Percentiles rank a stretch among this genome's conserved stretches.
Conservation (phyloP, 2,888 invertebrate genomes). For the Diabrotica balteata region DNA sequence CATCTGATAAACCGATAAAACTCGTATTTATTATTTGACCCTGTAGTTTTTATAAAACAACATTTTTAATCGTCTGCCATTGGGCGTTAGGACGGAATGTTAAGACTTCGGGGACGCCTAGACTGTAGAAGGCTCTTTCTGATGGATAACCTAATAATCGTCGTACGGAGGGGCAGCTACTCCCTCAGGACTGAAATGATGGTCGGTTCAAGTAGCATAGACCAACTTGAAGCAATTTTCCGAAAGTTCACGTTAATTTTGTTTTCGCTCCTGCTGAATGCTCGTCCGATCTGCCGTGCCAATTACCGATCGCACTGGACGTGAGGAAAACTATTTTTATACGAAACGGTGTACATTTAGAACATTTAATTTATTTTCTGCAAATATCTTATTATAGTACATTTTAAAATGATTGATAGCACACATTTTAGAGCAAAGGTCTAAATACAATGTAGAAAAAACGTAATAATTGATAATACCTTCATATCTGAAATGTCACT, state of each 20-base stretch:
- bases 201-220: conserved; percentile 55
- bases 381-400: no score
- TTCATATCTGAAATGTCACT: no score
- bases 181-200: conserved; percentile 54
- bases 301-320: not conserved
- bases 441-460: no score
- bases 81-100: conserved; percentile 2
- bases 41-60: not conserved
- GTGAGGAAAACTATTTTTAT: not conserved
- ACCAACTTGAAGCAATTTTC: conserved; percentile 70
- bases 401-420: no score
- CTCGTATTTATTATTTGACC: not conserved
- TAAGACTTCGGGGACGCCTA: conserved; percentile 25
- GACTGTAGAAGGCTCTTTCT: conserved; percentile 40
- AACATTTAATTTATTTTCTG: no score
- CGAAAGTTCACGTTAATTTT: conserved; percentile 56
- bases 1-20: not conserved
- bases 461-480: no score
- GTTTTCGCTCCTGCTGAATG: conserved; percentile 45
- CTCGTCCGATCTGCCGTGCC: conserved; percentile 14
- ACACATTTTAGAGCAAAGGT: no score
- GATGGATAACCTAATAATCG: conserved; percentile 61
- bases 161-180: conserved; percentile 55
- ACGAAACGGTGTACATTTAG: no score
- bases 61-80: conserved; percentile 1